Evolutionary conservation across 64 coral and sea anemone species (phyloP).

Genomic region (Montipora foliosa): DNA sequence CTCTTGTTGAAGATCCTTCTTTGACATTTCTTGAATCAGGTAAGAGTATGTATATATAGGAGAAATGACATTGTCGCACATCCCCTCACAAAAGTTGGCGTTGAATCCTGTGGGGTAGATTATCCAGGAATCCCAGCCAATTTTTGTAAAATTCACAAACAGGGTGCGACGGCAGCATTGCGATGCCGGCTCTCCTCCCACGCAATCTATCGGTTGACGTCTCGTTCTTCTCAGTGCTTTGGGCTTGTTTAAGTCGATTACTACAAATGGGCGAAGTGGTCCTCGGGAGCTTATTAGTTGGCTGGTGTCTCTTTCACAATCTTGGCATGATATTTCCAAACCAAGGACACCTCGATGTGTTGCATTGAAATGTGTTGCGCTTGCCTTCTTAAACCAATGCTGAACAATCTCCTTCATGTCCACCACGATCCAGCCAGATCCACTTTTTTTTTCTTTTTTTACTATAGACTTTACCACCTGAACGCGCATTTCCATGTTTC

Average conservation of each 20-base stretch:
- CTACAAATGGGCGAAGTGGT: slow-evolving; percentile 19
- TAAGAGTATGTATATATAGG: not conserved
- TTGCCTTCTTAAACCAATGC: slow-evolving; percentile 29
- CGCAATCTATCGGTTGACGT: not conserved
- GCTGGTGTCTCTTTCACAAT: not conserved
- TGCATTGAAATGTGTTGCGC: not conserved
- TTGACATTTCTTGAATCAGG: not conserved
- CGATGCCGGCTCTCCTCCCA: too few species aligned
- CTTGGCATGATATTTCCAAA: slow-evolving; percentile 9
- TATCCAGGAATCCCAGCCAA: slow-evolving; percentile 40
- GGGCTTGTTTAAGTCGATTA: slow-evolving; percentile 25
- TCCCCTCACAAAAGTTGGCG: slow-evolving; percentile 3
- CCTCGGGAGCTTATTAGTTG: slow-evolving; percentile 18
- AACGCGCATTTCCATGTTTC: not conserved
- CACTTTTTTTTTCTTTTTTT: not conserved
- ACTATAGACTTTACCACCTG: not conserved
- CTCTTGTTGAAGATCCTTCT: too few species aligned
- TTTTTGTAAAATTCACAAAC: slow-evolving; percentile 19
- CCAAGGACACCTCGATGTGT: not conserved
- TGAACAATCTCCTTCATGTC: slow-evolving; percentile 17
- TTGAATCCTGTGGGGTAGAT: slow-evolving; percentile 3
- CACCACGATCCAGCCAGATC: slow-evolving; percentile 10
- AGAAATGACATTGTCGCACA: not conserved
- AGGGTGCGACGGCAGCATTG: not conserved
- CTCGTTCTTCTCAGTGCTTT: not conserved